These are phyloP conservation scores for Antennarius striatus DNA, from an alignment of 2,113 vertebrate species.

Conservation along the genomic window DNA sequence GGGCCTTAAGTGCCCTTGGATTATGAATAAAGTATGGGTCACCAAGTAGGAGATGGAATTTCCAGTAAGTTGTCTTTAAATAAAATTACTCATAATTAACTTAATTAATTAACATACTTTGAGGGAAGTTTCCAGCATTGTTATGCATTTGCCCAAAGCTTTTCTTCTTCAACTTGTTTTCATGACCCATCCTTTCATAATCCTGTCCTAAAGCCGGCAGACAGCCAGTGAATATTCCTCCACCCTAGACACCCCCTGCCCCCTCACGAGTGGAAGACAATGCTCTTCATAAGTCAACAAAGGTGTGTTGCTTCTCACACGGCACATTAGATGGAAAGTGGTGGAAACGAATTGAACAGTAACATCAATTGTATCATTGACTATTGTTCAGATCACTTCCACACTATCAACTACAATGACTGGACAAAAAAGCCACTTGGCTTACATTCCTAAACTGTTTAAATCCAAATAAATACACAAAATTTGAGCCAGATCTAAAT, in stretches of 20 bases:
- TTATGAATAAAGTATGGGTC: constrained; percentile 31
- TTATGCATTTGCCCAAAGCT: neutral
- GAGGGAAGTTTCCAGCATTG: constrained; percentile 1
- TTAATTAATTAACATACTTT: constrained; percentile 10
- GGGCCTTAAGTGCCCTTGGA: constrained; percentile 13
- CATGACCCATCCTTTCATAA: constrained; percentile 19
- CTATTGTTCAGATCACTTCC: constrained; percentile 6
- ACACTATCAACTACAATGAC: constrained; percentile 3
- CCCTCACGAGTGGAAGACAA: constrained; percentile 8
- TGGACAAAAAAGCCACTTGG: constrained; percentile 7
- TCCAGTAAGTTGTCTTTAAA: neutral
- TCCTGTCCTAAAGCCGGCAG: constrained; percentile 12
- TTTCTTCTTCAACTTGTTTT: constrained; percentile 2
- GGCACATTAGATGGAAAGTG: constrained; percentile 11
- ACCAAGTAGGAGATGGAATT: constrained; percentile 10
- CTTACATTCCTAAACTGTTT: constrained; percentile 13
- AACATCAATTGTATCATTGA: neutral
- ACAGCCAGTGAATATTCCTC: constrained; percentile 16
- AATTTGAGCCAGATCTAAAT: constrained; percentile 9
- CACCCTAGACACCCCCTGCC: constrained; percentile 6
- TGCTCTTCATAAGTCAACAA: constrained; percentile 29
- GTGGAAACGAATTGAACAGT: neutral
- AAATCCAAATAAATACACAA: constrained; percentile 22
- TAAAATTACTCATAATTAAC: neutral
- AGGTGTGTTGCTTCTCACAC: constrained; percentile 26